Percentiles rank a stretch among this genome's conserved stretches.
These are phyloP conservation scores for Agrypnus murinus DNA, from an alignment of 2,888 invertebrate genomes.

Conservation along the genomic window DNA sequence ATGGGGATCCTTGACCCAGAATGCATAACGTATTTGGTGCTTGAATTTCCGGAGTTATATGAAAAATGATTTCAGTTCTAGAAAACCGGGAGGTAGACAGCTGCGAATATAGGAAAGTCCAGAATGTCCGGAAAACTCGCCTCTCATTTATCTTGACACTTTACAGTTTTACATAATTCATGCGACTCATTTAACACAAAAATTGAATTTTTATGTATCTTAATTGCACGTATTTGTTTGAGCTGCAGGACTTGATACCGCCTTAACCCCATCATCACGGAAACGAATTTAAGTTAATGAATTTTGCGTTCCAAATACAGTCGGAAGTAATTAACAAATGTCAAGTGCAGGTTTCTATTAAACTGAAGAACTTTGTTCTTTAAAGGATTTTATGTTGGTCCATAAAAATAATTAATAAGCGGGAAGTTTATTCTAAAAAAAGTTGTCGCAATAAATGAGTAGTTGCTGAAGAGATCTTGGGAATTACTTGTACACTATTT, in stretches of 20 bases:
- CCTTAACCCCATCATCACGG: slow-evolving; percentile 16
- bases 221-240: slow-evolving; percentile 30
- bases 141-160: slow-evolving; percentile 35
- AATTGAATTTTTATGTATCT: slow-evolving; percentile 41
- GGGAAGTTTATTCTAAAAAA: too few relatives aligned
- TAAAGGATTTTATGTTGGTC: slow-evolving; percentile 10
- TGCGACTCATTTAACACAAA: slow-evolving; percentile 40
- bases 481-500: not conserved
- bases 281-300: slow-evolving; percentile 34
- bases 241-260: slow-evolving; percentile 3
- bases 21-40: slow-evolving; percentile 24
- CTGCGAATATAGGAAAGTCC: slow-evolving; percentile 29
- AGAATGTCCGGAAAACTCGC: slow-evolving; percentile 30
- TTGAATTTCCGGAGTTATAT: slow-evolving; percentile 36
- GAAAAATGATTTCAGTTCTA: slow-evolving; percentile 35
- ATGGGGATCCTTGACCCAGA: slow-evolving; percentile 25
- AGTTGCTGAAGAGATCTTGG: too few relatives aligned
- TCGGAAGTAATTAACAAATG: slow-evolving; percentile 41
- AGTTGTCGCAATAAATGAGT: too few relatives aligned
- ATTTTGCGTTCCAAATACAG: slow-evolving; percentile 34
- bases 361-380: slow-evolving; percentile 33
- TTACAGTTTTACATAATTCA: slow-evolving; percentile 33
- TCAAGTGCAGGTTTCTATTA: slow-evolving; percentile 38
- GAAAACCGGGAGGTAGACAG: slow-evolving; percentile 31
- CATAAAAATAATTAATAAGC: slow-evolving; percentile 26